Evolutionary conservation across 1,140 invertebrate genomes (phyloP), one percentile per base, ranked within the genome.

Genomic region (Heliothis virescens): DNA sequence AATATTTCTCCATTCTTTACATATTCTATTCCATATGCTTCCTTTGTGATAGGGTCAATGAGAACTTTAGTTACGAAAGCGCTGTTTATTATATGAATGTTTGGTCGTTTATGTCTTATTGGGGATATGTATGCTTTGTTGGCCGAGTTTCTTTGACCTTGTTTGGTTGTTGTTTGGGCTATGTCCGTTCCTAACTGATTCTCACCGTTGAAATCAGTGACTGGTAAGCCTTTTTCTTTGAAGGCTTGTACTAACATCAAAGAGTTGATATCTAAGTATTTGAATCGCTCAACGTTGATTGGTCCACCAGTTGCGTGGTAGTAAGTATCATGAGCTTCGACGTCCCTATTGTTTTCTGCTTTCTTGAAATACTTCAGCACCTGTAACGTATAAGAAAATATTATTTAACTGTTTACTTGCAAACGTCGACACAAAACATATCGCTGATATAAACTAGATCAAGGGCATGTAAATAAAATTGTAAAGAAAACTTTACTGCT

Each of bases 311-410:
- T 92, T 0, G 91, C 93, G 81, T 97, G 96, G 79, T 95, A 96
- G 12, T 95, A 79, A 4, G 91, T 92, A 81, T 96, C 90, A n/a
- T 93, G 86, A 21, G 90, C 87, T 85, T 94, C 91, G 9, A 90
- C 74, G 47, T 94, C 96, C 83, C 96, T 92, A 85, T 96, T 96
- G 80, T 97, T 96, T 93, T 98, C 96, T 0, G 96, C 96, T 89
- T 98, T 98, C 82, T 96, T 96, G 87, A 98, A 98, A 86, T 98
- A 98, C 0, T 96, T 97, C 1, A 98, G 90, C 0, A 98, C 96
- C 94, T 95, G 89, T 12, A 92, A 89, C 85, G 5, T 41, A 21
- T 57, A 71, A 82, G 82, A 52, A 26, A 79, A 57, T 95, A 41
- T 96, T 0, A 93, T 50, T 69, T 0, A 94, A 89, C 16, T 1